phyloP scores from a whole-genome alignment of 2,888 invertebrate species.

The Megalurothrips usitatus region DNA sequence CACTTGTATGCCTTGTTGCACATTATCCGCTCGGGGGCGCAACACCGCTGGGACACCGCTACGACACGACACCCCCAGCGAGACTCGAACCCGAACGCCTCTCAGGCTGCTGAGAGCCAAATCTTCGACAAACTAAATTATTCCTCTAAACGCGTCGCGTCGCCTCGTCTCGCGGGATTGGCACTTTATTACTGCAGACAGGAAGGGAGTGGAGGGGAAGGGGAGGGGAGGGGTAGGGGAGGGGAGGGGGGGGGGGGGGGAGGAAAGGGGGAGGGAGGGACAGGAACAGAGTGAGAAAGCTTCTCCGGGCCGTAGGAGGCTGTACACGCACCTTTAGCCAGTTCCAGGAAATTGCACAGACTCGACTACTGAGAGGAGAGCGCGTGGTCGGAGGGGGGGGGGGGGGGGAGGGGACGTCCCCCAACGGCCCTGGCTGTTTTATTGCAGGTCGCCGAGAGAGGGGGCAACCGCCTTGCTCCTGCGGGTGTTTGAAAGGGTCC shows the following conservation, averaged over 20 bases:
- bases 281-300: too few species aligned
- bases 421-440: not conserved
- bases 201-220: not conserved
- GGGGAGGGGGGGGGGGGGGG: not conserved
- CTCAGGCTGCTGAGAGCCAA: not conserved
- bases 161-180: not conserved
- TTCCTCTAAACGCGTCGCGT: not conserved
- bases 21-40: too few species aligned
- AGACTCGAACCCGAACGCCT: too few species aligned
- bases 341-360: not conserved
- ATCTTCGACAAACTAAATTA: slow-evolving; percentile 5
- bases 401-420: not conserved
- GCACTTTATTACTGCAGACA: not conserved
- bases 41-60: too few species aligned
- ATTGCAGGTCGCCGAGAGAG: not conserved
- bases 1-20: too few species aligned
- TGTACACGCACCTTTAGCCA: too few species aligned
- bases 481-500: not conserved
- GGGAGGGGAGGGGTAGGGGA: not conserved
- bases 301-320: too few species aligned
- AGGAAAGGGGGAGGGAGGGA: not conserved
- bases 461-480: not conserved
- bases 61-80: too few species aligned
- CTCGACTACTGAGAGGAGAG: not conserved
- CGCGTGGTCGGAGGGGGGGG: not conserved